These are phyloP conservation scores for Halocynthia roretzi DNA, from an alignment of 23 tunicate genomes.

Conservation along the genomic window DNA sequence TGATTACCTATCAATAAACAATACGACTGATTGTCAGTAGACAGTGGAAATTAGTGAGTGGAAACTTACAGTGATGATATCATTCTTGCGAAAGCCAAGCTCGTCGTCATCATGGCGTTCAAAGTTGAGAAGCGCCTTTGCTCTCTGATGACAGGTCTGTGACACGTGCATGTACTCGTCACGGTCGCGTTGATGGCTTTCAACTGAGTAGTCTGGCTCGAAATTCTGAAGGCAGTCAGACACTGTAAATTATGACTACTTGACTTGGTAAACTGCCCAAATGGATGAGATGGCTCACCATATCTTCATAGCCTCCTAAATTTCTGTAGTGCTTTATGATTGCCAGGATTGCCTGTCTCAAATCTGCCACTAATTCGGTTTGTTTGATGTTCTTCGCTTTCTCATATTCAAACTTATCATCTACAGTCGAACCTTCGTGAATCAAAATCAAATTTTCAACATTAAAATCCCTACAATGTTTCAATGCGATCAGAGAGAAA, in stretches of 20 bases:
- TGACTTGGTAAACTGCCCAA: not conserved
- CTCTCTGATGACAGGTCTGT: slow-evolving; percentile 45
- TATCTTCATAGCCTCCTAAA: slow-evolving; percentile 21
- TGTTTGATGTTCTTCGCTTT: slow-evolving; percentile 92
- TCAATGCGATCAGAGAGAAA: slow-evolving; percentile 34
- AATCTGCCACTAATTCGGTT: slow-evolving; percentile 71
- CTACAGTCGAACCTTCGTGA: slow-evolving; percentile 45
- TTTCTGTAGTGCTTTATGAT: slow-evolving; percentile 58
- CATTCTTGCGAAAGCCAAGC: slow-evolving; percentile 75
- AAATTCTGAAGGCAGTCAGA: slow-evolving; percentile 14
- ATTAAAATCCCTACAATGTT: slow-evolving; percentile 15
- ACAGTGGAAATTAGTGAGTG: not conserved
- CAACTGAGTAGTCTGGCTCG: slow-evolving; percentile 53
- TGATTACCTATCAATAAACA: slow-evolving; percentile 27
- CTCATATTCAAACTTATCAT: slow-evolving; percentile 67
- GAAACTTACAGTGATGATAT: slow-evolving; percentile 54
- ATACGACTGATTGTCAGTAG: not conserved
- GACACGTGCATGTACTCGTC: slow-evolving; percentile 73
- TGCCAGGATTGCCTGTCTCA: slow-evolving; percentile 44
- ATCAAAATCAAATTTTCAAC: not conserved
- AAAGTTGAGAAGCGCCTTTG: slow-evolving; percentile 71
- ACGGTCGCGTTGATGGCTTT: slow-evolving; percentile 76
- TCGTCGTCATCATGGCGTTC: slow-evolving; percentile 81
- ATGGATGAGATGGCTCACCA: slow-evolving; percentile 4
- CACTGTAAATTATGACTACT: not conserved